Percentiles rank a stretch among this genome's conserved stretches.
Conservation (phyloP, 2,113 vertebrate species). For the Strigops habroptila region DNA sequence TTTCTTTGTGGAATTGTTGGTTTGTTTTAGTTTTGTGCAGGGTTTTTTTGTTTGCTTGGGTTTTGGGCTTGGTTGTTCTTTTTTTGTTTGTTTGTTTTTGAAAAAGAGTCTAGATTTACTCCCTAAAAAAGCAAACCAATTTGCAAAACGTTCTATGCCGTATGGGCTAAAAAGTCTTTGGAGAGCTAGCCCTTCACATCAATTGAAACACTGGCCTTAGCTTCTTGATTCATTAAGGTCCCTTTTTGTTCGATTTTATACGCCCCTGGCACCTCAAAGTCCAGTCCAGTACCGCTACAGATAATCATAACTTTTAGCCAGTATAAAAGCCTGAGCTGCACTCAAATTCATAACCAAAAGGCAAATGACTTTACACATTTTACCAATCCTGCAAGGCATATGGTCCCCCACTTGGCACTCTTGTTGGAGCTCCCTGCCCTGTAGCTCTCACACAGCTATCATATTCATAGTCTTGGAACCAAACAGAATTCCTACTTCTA, state of each 20-base stretch:
- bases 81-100: background rate
- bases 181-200: background rate
- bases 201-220: background rate
- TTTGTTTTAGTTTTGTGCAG: no score
- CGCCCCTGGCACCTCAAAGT: background rate
- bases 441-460: background rate
- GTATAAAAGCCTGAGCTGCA: background rate
- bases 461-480: background rate
- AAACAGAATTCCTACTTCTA: background rate
- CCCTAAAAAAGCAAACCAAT: background rate
- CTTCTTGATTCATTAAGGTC: background rate
- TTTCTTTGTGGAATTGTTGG: no score
- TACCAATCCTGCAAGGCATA: background rate
- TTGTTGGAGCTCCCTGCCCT: conserved; percentile 4
- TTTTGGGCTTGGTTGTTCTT: no score
- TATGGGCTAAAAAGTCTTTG: background rate
- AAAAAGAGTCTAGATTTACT: background rate
- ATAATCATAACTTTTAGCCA: background rate
- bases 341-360: background rate
- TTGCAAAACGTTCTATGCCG: background rate
- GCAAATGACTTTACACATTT: background rate
- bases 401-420: background rate
- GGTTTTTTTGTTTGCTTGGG: no score
- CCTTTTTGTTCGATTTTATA: background rate
- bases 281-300: background rate